Evolutionary conservation across 2,113 vertebrate genomes (phyloP), one percentile per base, ranked within the genome.

Genomic region (Symphodus melops): DNA sequence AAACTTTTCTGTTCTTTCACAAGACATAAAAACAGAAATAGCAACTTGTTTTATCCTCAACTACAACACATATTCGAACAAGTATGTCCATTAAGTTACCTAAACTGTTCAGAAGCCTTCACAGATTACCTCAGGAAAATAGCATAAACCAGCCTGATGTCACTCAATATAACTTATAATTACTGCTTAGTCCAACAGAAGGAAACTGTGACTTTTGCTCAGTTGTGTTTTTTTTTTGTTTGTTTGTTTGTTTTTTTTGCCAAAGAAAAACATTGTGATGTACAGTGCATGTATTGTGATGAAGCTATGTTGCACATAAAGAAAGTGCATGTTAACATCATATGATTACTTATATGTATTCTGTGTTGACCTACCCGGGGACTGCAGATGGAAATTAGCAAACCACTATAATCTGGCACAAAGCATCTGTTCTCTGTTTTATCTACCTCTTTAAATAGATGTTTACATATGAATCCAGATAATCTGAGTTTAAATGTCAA

Each of bases 101-200:
- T 8, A 19, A 3, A 14, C 10, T 36, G 19, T 62, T 51, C 16
- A 42, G 17, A 14, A 28, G 21, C 17, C 28, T 7, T 28, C 5
- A 1, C 21, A 61, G 4, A n/a, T 55, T 12, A 12, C 5, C 36
- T 62, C 21, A 8, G 23, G 33, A 17, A 17, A 42, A n/a, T 20
- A 28, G 37, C 25, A 20, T 37, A 5, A 42, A 20, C 13, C 46
- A 17, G 8, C 19, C 56, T 46, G 12, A 19, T 46, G 25, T 46
- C 23, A 23, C 21, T 41, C 16, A 36, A 13, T 46, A 9, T 2
- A 72, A 23, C 19, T 60, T 54, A 21, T 28, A 11, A 37, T 49
- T 28, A 39, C 20, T 60, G 56, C 33, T 70, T 20, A 51, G 17
- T 33, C 36, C 52, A 55, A 59, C 44, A 59, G 64, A 62, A 53